Evolutionary conservation across 1,140 invertebrate species (phyloP), one percentile per base, ranked within the genome.

Genomic region (Nephila pilipes): DNA sequence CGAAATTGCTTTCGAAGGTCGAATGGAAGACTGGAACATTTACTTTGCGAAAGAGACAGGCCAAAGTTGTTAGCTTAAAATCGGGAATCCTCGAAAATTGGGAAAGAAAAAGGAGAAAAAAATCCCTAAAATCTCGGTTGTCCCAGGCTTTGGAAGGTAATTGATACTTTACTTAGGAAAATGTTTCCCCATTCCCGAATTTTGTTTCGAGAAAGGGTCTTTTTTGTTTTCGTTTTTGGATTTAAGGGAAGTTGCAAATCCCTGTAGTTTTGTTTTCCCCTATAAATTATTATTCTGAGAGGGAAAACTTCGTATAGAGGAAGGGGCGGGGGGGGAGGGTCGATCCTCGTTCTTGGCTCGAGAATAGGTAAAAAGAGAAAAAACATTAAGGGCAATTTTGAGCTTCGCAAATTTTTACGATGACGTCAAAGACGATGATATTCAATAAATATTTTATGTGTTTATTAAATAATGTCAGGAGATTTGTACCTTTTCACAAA

Each of bases 81-180:
- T 55, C 38, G 80, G 80, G 80, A 55, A 54, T 38, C 32, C 75
- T 46, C 75, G 80, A 54, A 81, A 81, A 54, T 81, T 81, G 38
- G 80, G 25, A 81, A 75, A 81, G 22, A 36, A 20, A 55, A 81
- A 81, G 22, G 22, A 20, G 38, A 22, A 54, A 46, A 46, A 46
- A 46, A 46, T 46, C 46, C 46, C 46, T 46, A 46, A 46, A 46
- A 46, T 46, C 46, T 46, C 46, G 46, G 46, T 10, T 46, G 38
- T 81, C 80, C 80, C 18, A 18, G 80, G 36, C n/a, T 81, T 46
- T n/a, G 80, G 38, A 46, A 8, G 18, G 36, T 81, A 81, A 81
- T 81, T 81, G 80, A 81, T 81, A 81, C 80, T 81, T 81, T 81
- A 81, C 38, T 81, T 55, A 55, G 80, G 80, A 55, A 54, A 75